Percentiles rank a stretch among this genome's conserved stretches.
Evolutionary conservation across 2,888 invertebrate species (phyloP).

Genomic region (Nemoura dubitans): DNA sequence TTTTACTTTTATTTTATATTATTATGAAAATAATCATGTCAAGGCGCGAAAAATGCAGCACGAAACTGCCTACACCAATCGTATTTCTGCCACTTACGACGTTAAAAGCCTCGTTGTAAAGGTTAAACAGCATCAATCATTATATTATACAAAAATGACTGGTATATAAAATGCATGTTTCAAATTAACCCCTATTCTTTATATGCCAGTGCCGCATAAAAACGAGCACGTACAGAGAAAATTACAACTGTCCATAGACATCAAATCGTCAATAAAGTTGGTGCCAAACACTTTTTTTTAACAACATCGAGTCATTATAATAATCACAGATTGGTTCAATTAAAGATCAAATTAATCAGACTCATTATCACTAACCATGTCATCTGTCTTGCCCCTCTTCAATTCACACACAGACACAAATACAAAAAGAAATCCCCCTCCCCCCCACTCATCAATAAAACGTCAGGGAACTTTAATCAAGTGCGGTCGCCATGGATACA

Average conservation of each 20-base stretch:
- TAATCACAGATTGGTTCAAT: constrained; percentile 1
- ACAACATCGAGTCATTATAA: background rate
- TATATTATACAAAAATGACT: too few relatives aligned
- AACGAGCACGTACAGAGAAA: background rate
- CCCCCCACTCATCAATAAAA: background rate
- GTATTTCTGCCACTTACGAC: too few relatives aligned
- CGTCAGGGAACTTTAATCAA: constrained; percentile 22
- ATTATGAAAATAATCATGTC: too few relatives aligned
- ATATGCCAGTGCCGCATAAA: background rate
- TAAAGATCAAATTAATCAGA: constrained; percentile 2
- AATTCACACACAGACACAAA: background rate
- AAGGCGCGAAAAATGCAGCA: too few relatives aligned
- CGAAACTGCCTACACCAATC: too few relatives aligned
- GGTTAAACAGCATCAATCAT: too few relatives aligned
- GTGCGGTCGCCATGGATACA: constrained; percentile 19
- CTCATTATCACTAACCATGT: constrained; percentile 7
- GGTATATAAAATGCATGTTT: background rate
- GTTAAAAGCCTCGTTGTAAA: too few relatives aligned
- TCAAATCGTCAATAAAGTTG: background rate
- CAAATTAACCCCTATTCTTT: background rate
- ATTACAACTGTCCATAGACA: background rate
- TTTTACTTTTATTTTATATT: too few relatives aligned
- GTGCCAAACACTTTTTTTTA: background rate
- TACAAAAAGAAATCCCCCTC: background rate
- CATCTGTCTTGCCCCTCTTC: background rate